Evolutionary conservation across 2,113 vertebrate genomes (phyloP).

Genomic region (Macroglossus sobrinus): DNA sequence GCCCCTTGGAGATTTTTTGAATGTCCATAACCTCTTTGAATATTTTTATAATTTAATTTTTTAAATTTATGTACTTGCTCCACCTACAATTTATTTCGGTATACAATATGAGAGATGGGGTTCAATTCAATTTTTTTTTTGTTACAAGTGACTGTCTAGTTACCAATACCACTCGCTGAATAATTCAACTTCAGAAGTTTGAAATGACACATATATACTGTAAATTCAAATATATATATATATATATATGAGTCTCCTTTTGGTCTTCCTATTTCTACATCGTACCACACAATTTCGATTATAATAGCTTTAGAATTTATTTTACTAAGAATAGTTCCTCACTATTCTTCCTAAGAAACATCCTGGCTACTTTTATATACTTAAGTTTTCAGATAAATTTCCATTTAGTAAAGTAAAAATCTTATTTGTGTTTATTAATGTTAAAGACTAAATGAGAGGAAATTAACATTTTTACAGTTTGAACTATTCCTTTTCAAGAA

Average conservation of each 20-base stretch:
- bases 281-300: not conserved
- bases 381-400: not conserved
- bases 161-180: not conserved
- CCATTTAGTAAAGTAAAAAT: not conserved
- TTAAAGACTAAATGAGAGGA: not conserved
- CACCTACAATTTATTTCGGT: conserved; percentile 16
- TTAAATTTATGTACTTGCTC: not conserved
- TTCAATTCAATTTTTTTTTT: not conserved
- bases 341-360: not conserved
- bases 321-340: not conserved
- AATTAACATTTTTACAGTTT: not conserved
- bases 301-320: not conserved
- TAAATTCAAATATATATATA: not conserved
- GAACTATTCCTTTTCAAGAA: not conserved
- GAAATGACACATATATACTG: not conserved
- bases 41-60: not conserved
- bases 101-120: not conserved
- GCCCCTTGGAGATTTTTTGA: not conserved
- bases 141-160: not conserved
- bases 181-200: not conserved
- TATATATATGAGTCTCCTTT: not conserved
- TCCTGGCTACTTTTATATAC: not conserved
- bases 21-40: not conserved
- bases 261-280: not conserved
- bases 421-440: not conserved